phyloP scores from a whole-genome alignment of 2,888 invertebrate species.

The Hirtodrosophila alboralis region DNA sequence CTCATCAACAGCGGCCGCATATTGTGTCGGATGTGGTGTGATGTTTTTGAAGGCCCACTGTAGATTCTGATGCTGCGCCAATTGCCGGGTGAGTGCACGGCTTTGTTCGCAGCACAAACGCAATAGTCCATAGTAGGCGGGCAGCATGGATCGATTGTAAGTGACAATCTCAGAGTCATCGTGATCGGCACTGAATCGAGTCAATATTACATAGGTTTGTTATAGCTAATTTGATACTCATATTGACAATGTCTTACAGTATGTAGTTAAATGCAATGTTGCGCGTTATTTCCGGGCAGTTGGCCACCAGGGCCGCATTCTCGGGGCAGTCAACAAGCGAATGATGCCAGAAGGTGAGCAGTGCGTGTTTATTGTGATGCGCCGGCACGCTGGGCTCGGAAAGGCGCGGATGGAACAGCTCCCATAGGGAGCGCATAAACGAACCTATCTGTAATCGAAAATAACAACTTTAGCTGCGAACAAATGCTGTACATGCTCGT shows the following conservation, averaged over 20 bases:
- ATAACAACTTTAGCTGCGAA: slow-evolving; percentile 6
- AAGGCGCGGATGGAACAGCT: slow-evolving; percentile 96
- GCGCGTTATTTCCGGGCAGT: slow-evolving; percentile 94
- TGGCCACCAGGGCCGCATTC: slow-evolving; percentile 94
- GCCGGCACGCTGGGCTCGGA: slow-evolving; percentile 97
- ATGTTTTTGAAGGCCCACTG: slow-evolving; percentile 99
- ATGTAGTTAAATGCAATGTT: slow-evolving; percentile 98
- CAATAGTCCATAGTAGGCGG: slow-evolving; percentile 95
- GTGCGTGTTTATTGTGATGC: slow-evolving; percentile 97
- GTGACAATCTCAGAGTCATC: slow-evolving; percentile 97
- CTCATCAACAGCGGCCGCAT: slow-evolving; percentile 96
- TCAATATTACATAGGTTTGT: slow-evolving; percentile 1
- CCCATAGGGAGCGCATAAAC: slow-evolving; percentile 96
- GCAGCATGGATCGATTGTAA: slow-evolving; percentile 96
- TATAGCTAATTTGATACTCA: not conserved
- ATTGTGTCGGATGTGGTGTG: slow-evolving; percentile 97
- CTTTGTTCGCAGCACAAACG: slow-evolving; percentile 96
- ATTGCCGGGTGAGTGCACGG: slow-evolving; percentile 91
- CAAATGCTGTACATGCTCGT: not conserved
- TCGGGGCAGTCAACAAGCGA: slow-evolving; percentile 96
- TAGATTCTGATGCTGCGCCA: slow-evolving; percentile 96
- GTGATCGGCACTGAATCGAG: slow-evolving; percentile 91
- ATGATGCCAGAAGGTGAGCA: slow-evolving; percentile 97
- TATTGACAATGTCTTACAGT: slow-evolving; percentile 87
- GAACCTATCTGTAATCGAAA: slow-evolving; percentile 91